Base-by-base conservation (phyloP, 2,888 invertebrate genomes). In the Eupithecia inturbata region DNA sequence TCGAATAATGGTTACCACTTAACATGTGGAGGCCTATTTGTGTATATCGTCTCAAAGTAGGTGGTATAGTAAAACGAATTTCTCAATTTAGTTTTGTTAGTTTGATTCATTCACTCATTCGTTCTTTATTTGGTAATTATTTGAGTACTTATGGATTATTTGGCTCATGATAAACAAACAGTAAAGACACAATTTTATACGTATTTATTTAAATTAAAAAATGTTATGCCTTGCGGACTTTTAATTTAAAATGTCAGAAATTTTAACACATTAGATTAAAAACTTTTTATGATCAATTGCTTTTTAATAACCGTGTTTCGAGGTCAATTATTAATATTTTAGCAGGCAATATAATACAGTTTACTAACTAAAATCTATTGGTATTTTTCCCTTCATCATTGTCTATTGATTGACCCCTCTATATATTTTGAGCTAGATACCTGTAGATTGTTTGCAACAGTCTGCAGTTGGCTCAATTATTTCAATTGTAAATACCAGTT, bases 161-260 rank as follows among this genome's bases (percentile, higher is more conserved):
- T 12, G 12, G 16, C 19, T 31, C 9, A 1, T 31, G 31, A 31
- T 62, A 19, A 31, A 19, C 57, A 57, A 57, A 57, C 57, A 57
- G 22, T 0, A 3, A 57, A 57, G 12, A 57, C 53, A 57, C 22
- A 3, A 12, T 53, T 53, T 53, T 53, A 53, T 22, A 53, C 10
- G 22, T 53, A 53, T 53, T 63, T 63, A 64, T 64, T 33, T 22
- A 9, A 9, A 28, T 33, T 33, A 4, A 36, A 39, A 41, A 66
- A 71, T 70, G 67, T 70, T 67, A 72, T 66, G 73, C 73, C 78
- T 66, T 75, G 71, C 69, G 80, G 79, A 81, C 84, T 83, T 78
- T 82, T 78, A 82, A 81, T 78, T 77, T 74, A 75, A 73, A 45
- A 78, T 79, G 80, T 79, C 78, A 79, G 75, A 78, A 70, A 66